These are phyloP conservation scores for Acropternis orthonyx DNA, from an alignment of 2,797 vertebrate genomes.

Conservation along the genomic window DNA sequence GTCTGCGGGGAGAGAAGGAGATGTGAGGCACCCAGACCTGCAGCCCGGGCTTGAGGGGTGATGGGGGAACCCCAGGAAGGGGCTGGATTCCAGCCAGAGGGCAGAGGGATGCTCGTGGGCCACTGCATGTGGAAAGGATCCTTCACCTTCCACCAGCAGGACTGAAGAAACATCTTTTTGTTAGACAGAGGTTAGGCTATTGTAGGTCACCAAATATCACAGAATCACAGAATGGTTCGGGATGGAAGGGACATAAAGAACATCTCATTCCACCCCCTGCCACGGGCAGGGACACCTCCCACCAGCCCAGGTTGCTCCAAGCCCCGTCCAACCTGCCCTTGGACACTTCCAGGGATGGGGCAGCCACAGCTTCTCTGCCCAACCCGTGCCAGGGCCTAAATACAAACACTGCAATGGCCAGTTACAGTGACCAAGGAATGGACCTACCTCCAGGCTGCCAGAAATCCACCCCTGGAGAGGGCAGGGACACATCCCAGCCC, in stretches of 20 bases:
- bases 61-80: neutral
- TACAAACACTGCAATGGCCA: accelerated
- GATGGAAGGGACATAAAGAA: neutral
- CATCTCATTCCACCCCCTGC: too few species aligned
- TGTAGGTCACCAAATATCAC: neutral
- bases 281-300: neutral
- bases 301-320: neutral
- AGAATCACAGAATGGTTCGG: neutral
- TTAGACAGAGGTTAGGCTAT: accelerated
- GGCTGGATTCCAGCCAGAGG: accelerated
- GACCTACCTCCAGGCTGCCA: neutral
- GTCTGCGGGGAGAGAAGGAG: conserved; percentile 73
- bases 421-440: accelerated
- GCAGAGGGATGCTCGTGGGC: accelerated
- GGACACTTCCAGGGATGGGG: neutral
- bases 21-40: neutral
- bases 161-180: neutral
- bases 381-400: neutral
- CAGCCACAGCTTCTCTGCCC: neutral
- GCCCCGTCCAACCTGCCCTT: accelerated
- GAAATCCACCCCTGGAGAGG: neutral
- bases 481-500: neutral
- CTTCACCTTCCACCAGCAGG: neutral
- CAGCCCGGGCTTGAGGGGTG: accelerated
- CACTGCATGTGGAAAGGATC: neutral